Percentiles rank a stretch among this genome's conserved stretches.
Evolutionary conservation across 2,113 vertebrate genomes (phyloP).

Genomic region (Podarcis cretensis): DNA sequence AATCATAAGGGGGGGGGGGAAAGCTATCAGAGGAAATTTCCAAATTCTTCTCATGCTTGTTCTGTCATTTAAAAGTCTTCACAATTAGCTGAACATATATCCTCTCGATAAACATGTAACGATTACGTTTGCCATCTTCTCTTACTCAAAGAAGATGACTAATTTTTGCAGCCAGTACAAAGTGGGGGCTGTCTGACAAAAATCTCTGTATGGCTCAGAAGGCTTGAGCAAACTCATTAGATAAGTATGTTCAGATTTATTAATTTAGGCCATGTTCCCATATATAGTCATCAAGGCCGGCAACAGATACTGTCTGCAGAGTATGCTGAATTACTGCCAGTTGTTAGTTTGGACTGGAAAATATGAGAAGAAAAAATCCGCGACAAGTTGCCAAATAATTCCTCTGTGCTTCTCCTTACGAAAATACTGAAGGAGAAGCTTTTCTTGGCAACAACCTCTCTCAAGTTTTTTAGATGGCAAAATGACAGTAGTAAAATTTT

Average conservation of each 20-base stretch:
- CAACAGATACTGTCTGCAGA: slow-evolving; percentile 60
- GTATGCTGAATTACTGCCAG: slow-evolving; percentile 67
- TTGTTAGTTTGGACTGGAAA: slow-evolving; percentile 77
- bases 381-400: slow-evolving; percentile 67
- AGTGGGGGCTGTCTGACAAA: not conserved
- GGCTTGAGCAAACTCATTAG: slow-evolving; percentile 61
- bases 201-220: slow-evolving; percentile 34
- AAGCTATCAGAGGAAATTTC: slow-evolving; percentile 1
- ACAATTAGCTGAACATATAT: not conserved
- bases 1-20: not conserved
- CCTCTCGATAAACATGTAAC: slow-evolving; percentile 12
- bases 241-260: slow-evolving; percentile 56
- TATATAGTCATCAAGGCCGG: slow-evolving; percentile 73
- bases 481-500: not conserved
- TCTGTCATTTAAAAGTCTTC: not conserved
- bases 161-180: not conserved
- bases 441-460: not conserved
- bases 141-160: not conserved
- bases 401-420: slow-evolving; percentile 48
- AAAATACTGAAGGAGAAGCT: slow-evolving; percentile 54
- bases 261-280: slow-evolving; percentile 67
- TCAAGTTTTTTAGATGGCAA: not conserved
- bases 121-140: not conserved
- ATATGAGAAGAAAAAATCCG: slow-evolving; percentile 70
- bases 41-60: not conserved